A percentile compares a stretch with the other conserved stretches of the same genome.
phyloP scores from a whole-genome alignment of 1,140 invertebrate species.

The Ectropis grisescens region DNA sequence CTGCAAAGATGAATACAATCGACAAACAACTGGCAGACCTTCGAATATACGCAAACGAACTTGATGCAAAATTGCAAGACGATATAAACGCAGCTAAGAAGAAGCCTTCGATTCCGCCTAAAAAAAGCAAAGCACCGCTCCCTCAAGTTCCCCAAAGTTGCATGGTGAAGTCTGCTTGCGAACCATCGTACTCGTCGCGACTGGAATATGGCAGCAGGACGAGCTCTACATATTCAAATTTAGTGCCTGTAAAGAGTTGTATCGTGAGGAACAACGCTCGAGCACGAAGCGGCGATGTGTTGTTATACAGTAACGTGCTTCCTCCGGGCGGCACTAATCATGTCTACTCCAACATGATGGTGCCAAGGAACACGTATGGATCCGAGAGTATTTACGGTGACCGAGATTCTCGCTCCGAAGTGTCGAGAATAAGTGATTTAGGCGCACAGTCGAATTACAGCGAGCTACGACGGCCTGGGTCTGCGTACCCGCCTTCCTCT shows the following conservation, averaged over 20 bases:
- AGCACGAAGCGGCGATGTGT: constrained; percentile 62
- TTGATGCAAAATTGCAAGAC: constrained; percentile 65
- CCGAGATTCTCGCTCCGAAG: constrained; percentile 51
- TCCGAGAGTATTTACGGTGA: constrained; percentile 58
- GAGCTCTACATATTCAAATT: constrained; percentile 61
- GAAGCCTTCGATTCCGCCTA: constrained; percentile 59
- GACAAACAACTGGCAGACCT: constrained; percentile 72
- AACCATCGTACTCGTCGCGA: constrained; percentile 60
- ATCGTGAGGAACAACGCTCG: constrained; percentile 59
- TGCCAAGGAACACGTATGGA: constrained; percentile 26
- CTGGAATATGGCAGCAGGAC: constrained; percentile 53
- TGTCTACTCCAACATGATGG: constrained; percentile 68
- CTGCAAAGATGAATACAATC: constrained; percentile 71
- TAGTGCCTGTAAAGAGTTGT: constrained; percentile 64
- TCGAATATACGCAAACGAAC: constrained; percentile 68
- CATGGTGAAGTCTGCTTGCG: constrained; percentile 58
- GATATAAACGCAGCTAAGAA: constrained; percentile 58
- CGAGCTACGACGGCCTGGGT: constrained; percentile 77
- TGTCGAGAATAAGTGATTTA: constrained; percentile 52
- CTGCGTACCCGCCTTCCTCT: constrained; percentile 58
- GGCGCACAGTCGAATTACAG: constrained; percentile 82
- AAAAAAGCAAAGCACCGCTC: constrained; percentile 53
- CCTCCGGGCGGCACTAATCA: constrained; percentile 60
- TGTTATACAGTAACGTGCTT: constrained; percentile 70
- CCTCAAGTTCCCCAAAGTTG: constrained; percentile 71